phyloP scores from a whole-genome alignment of 2,888 invertebrate species.

The Archips crataeganus region DNA sequence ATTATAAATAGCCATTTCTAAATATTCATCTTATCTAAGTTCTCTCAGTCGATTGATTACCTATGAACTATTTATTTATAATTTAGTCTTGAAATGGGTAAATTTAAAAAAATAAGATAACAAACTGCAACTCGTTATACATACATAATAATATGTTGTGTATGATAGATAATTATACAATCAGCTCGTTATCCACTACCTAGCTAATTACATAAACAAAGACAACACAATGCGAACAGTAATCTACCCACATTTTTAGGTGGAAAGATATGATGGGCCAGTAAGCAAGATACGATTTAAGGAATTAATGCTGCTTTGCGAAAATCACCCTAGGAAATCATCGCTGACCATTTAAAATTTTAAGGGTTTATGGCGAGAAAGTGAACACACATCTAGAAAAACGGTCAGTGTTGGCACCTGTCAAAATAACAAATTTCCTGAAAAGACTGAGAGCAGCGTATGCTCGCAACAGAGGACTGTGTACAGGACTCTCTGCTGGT shows the following conservation, averaged over 20 bases:
- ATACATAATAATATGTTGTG: background rate
- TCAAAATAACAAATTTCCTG: no score
- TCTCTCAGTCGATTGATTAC: constrained; percentile 16
- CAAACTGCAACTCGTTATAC: background rate
- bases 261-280: background rate
- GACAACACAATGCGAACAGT: background rate
- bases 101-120: constrained; percentile 1
- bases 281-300: background rate
- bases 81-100: constrained; percentile 4
- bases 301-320: no score
- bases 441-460: background rate
- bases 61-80: constrained; percentile 8
- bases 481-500: background rate
- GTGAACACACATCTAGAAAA: background rate
- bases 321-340: background rate
- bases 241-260: background rate
- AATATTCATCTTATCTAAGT: constrained; percentile 6
- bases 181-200: background rate
- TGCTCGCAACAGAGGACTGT: background rate
- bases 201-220: background rate
- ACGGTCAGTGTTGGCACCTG: background rate
- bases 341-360: background rate
- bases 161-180: no score
- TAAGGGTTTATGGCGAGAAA: no score
- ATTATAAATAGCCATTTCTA: constrained; percentile 9